These are phyloP conservation scores for Astur gentilis DNA, from an alignment of 2,113 vertebrate genomes.

Conservation along the genomic window DNA sequence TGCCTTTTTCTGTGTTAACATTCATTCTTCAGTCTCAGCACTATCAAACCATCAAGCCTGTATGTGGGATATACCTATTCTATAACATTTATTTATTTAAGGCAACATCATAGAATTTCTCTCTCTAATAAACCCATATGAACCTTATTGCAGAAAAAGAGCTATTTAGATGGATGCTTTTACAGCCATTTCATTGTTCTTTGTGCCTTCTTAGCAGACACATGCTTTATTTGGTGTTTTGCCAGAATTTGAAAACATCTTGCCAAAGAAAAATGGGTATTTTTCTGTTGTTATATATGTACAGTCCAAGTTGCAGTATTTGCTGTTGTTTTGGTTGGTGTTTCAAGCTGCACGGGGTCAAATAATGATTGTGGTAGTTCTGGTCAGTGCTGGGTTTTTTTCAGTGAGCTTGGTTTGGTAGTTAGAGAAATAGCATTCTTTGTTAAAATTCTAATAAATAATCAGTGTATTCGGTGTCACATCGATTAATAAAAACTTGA, in stretches of 20 bases:
- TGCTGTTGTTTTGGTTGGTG: neutral
- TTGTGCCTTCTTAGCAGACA: neutral
- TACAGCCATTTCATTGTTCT: neutral
- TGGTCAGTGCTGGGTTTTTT: neutral
- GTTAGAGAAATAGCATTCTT: neutral
- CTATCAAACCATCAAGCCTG: neutral
- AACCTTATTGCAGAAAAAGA: neutral
- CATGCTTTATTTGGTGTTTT: neutral
- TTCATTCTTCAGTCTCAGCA: neutral
- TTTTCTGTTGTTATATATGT: neutral
- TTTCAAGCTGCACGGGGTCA: neutral
- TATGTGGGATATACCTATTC: neutral
- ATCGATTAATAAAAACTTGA: neutral
- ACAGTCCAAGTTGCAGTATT: neutral
- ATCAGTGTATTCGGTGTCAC: neutral
- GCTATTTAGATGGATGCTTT: neutral
- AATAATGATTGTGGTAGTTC: neutral
- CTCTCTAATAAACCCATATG: neutral
- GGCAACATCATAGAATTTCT: neutral
- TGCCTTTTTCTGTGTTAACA: neutral
- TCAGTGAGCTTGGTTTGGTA: neutral
- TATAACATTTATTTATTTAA: neutral
- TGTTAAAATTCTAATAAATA: neutral
- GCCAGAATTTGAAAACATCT: neutral
- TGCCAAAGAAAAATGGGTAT: neutral